Evolutionary conservation across 2,888 invertebrate genomes (phyloP).

Genomic region (Salpingus planirostris): DNA sequence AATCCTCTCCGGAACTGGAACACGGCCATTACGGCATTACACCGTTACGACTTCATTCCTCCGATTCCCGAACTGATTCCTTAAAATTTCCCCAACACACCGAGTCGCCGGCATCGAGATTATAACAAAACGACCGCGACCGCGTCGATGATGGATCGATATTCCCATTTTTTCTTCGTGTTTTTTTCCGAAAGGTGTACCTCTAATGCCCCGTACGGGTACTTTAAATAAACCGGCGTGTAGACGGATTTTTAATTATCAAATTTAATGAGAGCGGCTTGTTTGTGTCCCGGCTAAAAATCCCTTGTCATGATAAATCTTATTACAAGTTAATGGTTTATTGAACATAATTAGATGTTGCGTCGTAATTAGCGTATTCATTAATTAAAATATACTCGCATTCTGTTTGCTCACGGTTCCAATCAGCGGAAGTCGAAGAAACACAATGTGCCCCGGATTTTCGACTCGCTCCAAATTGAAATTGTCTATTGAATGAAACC

Average conservation of each 20-base stretch:
- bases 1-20: conserved; percentile 21
- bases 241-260: conserved; percentile 23
- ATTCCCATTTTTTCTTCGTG: too few relatives aligned
- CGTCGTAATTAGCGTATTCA: conserved; percentile 19
- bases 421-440: too few relatives aligned
- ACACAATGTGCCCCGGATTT: too few relatives aligned
- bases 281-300: conserved; percentile 20
- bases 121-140: too few relatives aligned
- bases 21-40: conserved; percentile 21
- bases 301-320: conserved; percentile 27
- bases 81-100: conserved; percentile 6
- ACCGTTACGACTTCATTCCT: conserved; percentile 13
- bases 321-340: conserved; percentile 28
- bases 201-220: too few relatives aligned
- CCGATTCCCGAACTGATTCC: conserved; percentile 14
- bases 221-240: too few relatives aligned
- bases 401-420: background rate
- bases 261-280: conserved; percentile 22
- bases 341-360: conserved; percentile 25
- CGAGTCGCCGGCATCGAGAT: background rate
- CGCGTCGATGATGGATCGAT: too few relatives aligned
- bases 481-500: too few relatives aligned
- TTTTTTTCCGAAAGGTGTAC: too few relatives aligned
- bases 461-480: too few relatives aligned
- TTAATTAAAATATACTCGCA: conserved; percentile 15